Conservation (phyloP, 1,140 invertebrate species). For the Cheumatopsyche charites region DNA sequence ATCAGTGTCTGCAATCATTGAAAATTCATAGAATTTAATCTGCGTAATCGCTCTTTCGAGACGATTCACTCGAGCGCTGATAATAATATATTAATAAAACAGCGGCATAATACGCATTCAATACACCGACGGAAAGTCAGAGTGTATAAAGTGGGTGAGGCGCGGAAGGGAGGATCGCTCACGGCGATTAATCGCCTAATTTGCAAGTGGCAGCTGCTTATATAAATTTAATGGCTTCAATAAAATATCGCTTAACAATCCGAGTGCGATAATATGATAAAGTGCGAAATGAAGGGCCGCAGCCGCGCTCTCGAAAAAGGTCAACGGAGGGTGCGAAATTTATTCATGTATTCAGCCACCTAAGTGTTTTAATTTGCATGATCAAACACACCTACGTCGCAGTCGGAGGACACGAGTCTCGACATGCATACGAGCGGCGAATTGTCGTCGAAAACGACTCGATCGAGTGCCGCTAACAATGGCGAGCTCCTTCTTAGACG, state of each 20-base stretch:
- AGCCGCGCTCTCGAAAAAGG: constrained; percentile 33
- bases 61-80: too few relatives aligned
- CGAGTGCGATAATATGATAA: constrained; percentile 39
- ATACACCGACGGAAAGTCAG: constrained; percentile 9
- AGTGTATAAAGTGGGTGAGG: constrained; percentile 12
- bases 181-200: constrained; percentile 37
- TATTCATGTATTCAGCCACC: constrained; percentile 44
- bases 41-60: too few relatives aligned
- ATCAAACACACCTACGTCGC: constrained; percentile 38
- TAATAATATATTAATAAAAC: too few relatives aligned
- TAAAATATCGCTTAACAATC: constrained; percentile 37
- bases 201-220: constrained; percentile 37
- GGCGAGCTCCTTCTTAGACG: too few relatives aligned
- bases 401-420: not conserved
- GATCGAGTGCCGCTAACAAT: too few relatives aligned
- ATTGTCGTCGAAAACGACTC: too few relatives aligned
- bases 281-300: constrained; percentile 29
- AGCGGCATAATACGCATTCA: too few relatives aligned
- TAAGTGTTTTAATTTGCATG: constrained; percentile 47
- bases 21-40: too few relatives aligned
- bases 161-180: constrained; percentile 24
- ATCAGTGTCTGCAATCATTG: too few relatives aligned
- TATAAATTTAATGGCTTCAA: constrained; percentile 34
- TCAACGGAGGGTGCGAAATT: constrained; percentile 41
- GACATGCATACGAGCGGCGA: too few relatives aligned